Base-by-base conservation (phyloP, 2,888 invertebrate species). In the Strigamia transsilvanica region DNA sequence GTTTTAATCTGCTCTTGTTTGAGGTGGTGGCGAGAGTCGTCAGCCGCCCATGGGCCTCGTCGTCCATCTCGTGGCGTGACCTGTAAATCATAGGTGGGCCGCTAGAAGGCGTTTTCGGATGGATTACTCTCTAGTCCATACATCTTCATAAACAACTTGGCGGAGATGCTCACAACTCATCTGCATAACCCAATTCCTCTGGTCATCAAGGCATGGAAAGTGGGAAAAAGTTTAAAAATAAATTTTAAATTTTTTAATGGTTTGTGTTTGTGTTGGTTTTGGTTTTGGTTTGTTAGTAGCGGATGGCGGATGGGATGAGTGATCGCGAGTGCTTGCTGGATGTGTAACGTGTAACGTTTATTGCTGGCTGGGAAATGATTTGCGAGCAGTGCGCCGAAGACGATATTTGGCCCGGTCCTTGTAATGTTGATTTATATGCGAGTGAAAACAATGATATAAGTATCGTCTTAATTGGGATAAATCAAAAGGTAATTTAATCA, bases 401-500 rank as follows among this genome's bases (percentile, higher is more conserved):
- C 73, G 73, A 73, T 73, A 73, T 73, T 73, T 73, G 73, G 56
- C 56, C 51, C 23, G 73, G 73, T 80, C 46, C 80, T 80, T 80
- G 46, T 80, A 80, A 80, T 80, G 41, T 80, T 80, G 80, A 80
- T 80, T 80, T 80, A 80, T 80, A 32, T 27, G 21, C 80, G 51
- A 80, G 46, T 23, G 41, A 80, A 80, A 80, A 41, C 80, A 80
- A 80, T 80, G 80, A 80, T 80, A 80, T 80, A 80, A 80, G 51
- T 80, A 80, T 73, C 51, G 80, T 80, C 80, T 80, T 80, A 80
- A 80, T 80, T 80, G 80, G 80, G 46, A 80, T 80, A 80, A 80
- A 80, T 80, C 80, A 80, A 80, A 80, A 51, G 80, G 80, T 80
- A 80, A 80, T 80, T 80, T 80, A 80, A 80, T 80, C 21, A 80